phyloP scores from a whole-genome alignment of 2,113 vertebrate species.

The Paralichthys olivaceus region DNA sequence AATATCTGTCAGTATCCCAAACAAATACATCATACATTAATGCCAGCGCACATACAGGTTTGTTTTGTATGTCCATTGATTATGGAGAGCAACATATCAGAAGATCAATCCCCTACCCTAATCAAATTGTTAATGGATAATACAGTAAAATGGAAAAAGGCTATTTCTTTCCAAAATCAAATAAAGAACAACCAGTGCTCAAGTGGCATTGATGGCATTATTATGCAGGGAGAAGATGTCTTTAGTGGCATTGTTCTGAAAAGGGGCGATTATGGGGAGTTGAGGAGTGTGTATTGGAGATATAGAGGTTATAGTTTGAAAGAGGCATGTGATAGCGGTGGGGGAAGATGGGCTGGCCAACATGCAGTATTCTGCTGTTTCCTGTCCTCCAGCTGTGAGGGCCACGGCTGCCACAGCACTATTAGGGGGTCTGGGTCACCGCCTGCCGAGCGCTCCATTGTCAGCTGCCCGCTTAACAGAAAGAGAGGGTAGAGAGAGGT shows the following conservation, averaged over 20 bases:
- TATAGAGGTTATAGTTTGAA: constrained; percentile 33
- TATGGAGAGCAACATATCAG: constrained; percentile 1
- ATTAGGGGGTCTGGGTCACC: constrained; percentile 76
- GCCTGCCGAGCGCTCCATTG: constrained; percentile 74
- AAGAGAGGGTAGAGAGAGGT: constrained; percentile 60
- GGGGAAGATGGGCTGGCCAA: constrained; percentile 43
- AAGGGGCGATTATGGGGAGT: constrained; percentile 47
- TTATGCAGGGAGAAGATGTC: constrained; percentile 45
- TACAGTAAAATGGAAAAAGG: constrained; percentile 3
- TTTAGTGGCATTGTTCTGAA: constrained; percentile 36
- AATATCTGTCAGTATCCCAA: constrained; percentile 59
- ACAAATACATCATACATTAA: constrained; percentile 40
- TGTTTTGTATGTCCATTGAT: neutral
- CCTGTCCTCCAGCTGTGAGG: constrained; percentile 75
- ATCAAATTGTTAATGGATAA: neutral
- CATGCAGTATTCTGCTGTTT: constrained; percentile 65
- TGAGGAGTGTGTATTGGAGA: constrained; percentile 9
- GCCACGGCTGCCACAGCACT: constrained; percentile 67
- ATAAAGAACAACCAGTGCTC: constrained; percentile 15
- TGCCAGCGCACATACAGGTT: constrained; percentile 36
- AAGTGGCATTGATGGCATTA: constrained; percentile 29
- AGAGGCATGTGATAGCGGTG: constrained; percentile 6
- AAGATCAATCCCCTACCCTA: constrained; percentile 9
- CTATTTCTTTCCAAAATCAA: neutral
- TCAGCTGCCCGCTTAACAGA: constrained; percentile 72